These are phyloP conservation scores for Cartodere bifasciata DNA, from an alignment of 2,888 invertebrate species.

Conservation along the genomic window DNA sequence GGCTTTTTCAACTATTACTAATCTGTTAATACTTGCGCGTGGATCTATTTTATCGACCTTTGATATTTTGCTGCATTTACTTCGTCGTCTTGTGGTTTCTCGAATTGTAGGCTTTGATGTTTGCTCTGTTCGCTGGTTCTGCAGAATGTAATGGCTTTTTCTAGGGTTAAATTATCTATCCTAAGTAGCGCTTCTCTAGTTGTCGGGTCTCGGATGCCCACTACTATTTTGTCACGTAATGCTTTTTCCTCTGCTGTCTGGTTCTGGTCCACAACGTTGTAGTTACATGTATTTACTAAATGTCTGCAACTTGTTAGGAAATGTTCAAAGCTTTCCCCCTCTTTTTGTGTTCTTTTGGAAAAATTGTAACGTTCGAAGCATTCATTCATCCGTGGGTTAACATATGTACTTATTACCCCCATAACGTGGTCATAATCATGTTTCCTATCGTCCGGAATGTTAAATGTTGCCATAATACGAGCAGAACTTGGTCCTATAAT, in stretches of 20 bases:
- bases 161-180: constrained; percentile 15
- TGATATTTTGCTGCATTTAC: constrained; percentile 5
- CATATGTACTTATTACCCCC: constrained; percentile 14
- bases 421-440: constrained; percentile 12
- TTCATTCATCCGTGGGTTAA: constrained; percentile 18
- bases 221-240: constrained; percentile 16
- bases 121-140: constrained; percentile 18
- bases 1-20: too few relatives aligned
- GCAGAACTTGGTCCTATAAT: constrained; percentile 15
- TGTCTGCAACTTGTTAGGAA: constrained; percentile 14
- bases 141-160: constrained; percentile 17
- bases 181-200: constrained; percentile 16
- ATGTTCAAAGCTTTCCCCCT: constrained; percentile 18
- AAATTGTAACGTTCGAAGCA: constrained; percentile 18
- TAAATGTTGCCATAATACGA: constrained; percentile 15
- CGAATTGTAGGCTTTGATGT: constrained; percentile 11
- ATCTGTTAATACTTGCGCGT: too few relatives aligned
- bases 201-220: constrained; percentile 15
- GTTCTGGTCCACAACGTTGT: constrained; percentile 7
- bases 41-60: too few relatives aligned
- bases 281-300: constrained; percentile 6
- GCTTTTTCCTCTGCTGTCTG: constrained; percentile 14
- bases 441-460: too few relatives aligned
- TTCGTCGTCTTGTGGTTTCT: constrained; percentile 1
- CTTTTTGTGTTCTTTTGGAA: constrained; percentile 15